These are phyloP conservation scores for Xerus rutilus DNA, from an alignment of 2,797 vertebrate genomes.

Conservation along the genomic window DNA sequence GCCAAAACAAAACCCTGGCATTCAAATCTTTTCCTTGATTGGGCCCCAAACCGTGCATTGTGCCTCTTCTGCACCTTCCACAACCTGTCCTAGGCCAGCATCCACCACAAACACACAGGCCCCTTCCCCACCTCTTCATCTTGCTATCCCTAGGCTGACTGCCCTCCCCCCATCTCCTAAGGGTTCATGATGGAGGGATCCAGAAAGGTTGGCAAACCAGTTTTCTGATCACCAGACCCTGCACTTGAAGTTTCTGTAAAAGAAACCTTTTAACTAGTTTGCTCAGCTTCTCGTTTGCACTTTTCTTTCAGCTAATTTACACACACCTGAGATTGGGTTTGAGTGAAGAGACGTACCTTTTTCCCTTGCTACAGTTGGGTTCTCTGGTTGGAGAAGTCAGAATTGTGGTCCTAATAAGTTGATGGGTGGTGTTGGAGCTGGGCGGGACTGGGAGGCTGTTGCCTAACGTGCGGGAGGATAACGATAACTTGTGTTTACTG, in stretches of 20 bases:
- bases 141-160: neutral
- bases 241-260: neutral
- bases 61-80: neutral
- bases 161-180: neutral
- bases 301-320: neutral
- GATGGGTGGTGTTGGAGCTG: neutral
- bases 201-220: neutral
- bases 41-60: neutral
- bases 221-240: constrained; percentile 44
- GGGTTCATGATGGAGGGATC: neutral
- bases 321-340: neutral
- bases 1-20: constrained; percentile 39
- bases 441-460: neutral
- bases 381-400: neutral
- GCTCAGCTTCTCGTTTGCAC: neutral
- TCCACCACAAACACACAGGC: too few relatives aligned
- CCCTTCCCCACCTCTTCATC: neutral
- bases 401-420: neutral
- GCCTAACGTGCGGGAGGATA: neutral
- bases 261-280: neutral
- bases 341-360: neutral
- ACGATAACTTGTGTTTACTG: neutral
- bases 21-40: constrained; percentile 26
- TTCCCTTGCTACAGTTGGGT: neutral
- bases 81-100: neutral